phyloP scores from a whole-genome alignment of 2,113 vertebrate genomes.

The Zootoca vivipara region DNA sequence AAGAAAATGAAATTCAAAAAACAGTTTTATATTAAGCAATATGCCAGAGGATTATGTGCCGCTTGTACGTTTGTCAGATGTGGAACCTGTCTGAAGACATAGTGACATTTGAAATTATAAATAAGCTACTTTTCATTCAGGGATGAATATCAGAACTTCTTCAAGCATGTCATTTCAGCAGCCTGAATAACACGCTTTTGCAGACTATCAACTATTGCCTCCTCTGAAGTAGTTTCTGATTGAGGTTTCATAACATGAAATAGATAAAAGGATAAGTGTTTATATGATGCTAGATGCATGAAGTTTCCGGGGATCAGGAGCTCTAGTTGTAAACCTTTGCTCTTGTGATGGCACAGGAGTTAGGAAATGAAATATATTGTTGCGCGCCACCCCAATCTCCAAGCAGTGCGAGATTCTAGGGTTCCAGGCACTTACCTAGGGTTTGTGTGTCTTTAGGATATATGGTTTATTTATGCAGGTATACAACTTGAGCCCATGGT shows the following conservation, averaged over 20 bases:
- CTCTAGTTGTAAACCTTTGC: constrained; percentile 58
- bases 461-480: too few species aligned
- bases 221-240: constrained; percentile 40
- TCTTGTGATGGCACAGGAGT: constrained; percentile 47
- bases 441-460: too few species aligned
- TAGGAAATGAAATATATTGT: constrained; percentile 21
- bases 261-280: constrained; percentile 66
- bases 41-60: constrained; percentile 30
- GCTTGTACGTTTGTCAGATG: constrained; percentile 45
- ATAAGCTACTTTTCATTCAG: constrained; percentile 46
- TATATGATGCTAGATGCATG: constrained; percentile 48
- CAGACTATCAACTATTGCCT: background rate
- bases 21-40: constrained; percentile 2
- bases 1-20: background rate
- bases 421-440: too few species aligned
- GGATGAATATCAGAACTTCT: constrained; percentile 51
- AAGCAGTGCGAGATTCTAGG: too few species aligned
- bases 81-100: constrained; percentile 57
- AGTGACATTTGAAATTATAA: constrained; percentile 46
- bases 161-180: constrained; percentile 38
- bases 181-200: constrained; percentile 34
- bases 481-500: too few species aligned
- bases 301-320: constrained; percentile 57
- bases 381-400: too few species aligned
- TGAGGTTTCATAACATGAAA: constrained; percentile 48